phyloP scores from a whole-genome alignment of 2,113 vertebrate genomes.

The Nibea coibor region DNA sequence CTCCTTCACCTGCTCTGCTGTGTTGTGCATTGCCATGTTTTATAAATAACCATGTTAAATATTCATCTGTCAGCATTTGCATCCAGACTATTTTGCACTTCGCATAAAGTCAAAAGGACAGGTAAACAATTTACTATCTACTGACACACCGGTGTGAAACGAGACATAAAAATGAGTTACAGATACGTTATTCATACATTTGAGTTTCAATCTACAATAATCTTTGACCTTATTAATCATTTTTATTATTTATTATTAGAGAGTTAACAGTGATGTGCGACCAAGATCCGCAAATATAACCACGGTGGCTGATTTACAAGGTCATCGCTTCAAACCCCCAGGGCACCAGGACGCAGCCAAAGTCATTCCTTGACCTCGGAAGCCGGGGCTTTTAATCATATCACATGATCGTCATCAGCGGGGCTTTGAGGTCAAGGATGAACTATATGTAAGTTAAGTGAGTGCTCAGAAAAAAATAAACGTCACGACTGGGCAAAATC shows the following conservation, averaged over 20 bases:
- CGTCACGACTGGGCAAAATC: neutral
- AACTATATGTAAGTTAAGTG: neutral
- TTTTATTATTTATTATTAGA: neutral
- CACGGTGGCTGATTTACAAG: neutral
- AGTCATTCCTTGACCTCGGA: neutral
- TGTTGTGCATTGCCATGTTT: slow-evolving; percentile 54
- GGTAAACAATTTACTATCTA: slow-evolving; percentile 24
- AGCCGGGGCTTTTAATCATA: neutral
- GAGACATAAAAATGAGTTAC: neutral
- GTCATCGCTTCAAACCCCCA: neutral
- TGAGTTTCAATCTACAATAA: no score
- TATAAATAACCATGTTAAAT: slow-evolving; percentile 76
- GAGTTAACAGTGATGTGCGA: neutral
- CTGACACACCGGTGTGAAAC: neutral
- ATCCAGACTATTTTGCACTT: slow-evolving; percentile 62
- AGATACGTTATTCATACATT: neutral
- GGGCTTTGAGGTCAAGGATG: neutral
- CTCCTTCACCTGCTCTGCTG: slow-evolving; percentile 69
- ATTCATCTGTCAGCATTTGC: slow-evolving; percentile 75
- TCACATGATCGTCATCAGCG: neutral
- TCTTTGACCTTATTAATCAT: no score
- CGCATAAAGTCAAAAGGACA: slow-evolving; percentile 68
- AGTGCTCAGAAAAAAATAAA: no score
- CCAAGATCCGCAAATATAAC: neutral
- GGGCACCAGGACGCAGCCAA: neutral